Evolutionary conservation across 1,140 invertebrate species (phyloP), one percentile per base, ranked within the genome.

Genomic region (Trichonephila inaurata): DNA sequence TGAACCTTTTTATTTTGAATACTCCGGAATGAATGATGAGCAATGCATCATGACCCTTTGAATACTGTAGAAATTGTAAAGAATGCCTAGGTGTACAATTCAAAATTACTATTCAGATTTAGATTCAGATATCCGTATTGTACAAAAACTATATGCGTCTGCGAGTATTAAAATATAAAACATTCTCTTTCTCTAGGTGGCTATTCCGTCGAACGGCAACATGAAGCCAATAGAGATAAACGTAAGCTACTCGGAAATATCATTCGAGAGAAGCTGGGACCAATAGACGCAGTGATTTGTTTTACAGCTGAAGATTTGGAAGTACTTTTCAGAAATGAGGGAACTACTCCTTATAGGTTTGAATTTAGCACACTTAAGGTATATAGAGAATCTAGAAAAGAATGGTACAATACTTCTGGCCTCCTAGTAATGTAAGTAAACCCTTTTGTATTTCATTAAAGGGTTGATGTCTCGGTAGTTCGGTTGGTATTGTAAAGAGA

Each of bases 291-390:
- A 0, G 94, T 94, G 3, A 24, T 69, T 0, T 72, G 98, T 16
- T 98, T 97, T 95, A 97, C 97, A 95, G 97, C 97, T 0, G 97
- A 97, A 91, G 97, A 97, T 95, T 97, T 98, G 18, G 97, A 97
- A 89, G 97, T 97, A 92, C 97, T 98, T 86, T 98, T 98, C 95
- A 96, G 97, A 92, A 96, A 97, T 51, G 98, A 98, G 95, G 98
- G 98, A 94, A 95, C 96, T 1, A 97, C 98, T 96, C 98, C 98
- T 0, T 96, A 97, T 94, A 96, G 97, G 94, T 97, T 97, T 24
- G 92, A 81, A 66, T 91, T 94, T 24, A 28, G 62, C 0, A 81
- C 69, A 24, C 72, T 94, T 24, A 83, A 77, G 21, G 88, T 44
- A 8, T 94, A 94, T 40, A 89, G 94, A 88, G 89, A 94, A 60